phyloP scores from a whole-genome alignment of 2,113 vertebrate genomes.

The Falcunculus frontatus region DNA sequence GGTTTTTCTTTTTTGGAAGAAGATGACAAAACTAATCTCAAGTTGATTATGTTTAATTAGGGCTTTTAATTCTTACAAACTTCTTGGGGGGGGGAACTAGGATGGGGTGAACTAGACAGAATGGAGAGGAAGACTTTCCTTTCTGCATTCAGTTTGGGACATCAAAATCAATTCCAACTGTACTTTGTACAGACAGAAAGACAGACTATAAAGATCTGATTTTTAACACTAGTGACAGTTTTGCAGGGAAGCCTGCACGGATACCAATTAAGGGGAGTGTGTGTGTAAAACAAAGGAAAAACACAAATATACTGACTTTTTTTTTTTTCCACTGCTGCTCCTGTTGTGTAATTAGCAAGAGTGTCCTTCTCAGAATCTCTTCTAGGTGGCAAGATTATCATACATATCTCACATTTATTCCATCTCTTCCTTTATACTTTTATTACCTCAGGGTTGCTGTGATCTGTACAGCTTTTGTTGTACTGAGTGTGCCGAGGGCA shows the following conservation, averaged over 20 bases:
- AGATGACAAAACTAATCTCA: conserved; percentile 15
- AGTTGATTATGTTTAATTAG: background rate
- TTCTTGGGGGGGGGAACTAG: background rate
- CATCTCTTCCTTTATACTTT: background rate
- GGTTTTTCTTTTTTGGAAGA: conserved; percentile 12
- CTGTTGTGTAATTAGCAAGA: conserved; percentile 54
- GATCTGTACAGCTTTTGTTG: background rate
- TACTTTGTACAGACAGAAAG: conserved; percentile 74
- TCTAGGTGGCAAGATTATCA: background rate
- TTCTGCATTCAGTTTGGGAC: background rate
- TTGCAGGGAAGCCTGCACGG: background rate
- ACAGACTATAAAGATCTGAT: conserved; percentile 13
- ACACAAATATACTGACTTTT: conserved; percentile 15
- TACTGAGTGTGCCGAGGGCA: background rate
- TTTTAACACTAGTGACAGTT: conserved; percentile 74
- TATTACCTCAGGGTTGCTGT: conserved; percentile 44
- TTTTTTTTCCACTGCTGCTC: conserved; percentile 47
- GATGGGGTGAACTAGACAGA: background rate
- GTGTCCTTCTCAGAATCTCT: conserved; percentile 19
- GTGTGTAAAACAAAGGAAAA: conserved; percentile 41
- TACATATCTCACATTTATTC: background rate
- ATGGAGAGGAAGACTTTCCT: background rate
- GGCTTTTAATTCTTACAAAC: background rate
- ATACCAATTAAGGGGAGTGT: background rate
- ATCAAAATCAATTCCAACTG: conserved; percentile 51